Evolutionary conservation across 2,113 vertebrate species (phyloP), one percentile per base, ranked within the genome.

Genomic region (Boulengeromyrus knoepffleri): DNA sequence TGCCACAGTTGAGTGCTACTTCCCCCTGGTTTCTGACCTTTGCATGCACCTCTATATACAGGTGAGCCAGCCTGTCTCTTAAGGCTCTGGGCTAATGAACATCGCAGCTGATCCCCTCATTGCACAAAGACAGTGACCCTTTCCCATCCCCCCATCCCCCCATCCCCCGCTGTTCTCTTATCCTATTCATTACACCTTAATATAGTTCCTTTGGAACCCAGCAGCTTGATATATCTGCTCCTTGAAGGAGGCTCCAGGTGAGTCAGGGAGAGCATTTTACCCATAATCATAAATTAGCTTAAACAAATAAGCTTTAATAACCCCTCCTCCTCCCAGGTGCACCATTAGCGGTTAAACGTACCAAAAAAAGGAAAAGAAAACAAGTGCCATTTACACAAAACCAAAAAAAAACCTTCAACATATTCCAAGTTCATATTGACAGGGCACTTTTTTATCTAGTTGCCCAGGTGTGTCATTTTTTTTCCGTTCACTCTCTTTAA

Each of bases 111-210:
- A 88, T 90, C 87, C 87, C 74, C 83, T 52, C 52, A 88, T 49
- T 77, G 46, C 42, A 42, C 39, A 45, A 12, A 58, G 52, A 47
- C 13, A 74, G 74, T 88, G 90, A 90, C 86, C 86, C 87, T 5
- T 56, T 27, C 50, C 66, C 70, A 62, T 3, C 88, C 2, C 58
- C 45, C 7, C 31, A 31, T 31, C 31, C 0, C 70, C 50, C 66
- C 70, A 62, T 3, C 88, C 2, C 58, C 45, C 7, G 5, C 66
- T 4, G n/a, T 50, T 58, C 49, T 83, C 39, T 46, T 84, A 83
- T 88, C 56, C 90, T 84, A 87, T 90, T 90, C 87, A 90, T 88
- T 88, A 88, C 52, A 88, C n/a, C 74, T 21, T 90, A 90, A 90
- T 90, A 15, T 49, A 74, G 74, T 80, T 90, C 52, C 52, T 58